Conservation (phyloP, 2,113 vertebrate species). For the Varanus salvator region DNA sequence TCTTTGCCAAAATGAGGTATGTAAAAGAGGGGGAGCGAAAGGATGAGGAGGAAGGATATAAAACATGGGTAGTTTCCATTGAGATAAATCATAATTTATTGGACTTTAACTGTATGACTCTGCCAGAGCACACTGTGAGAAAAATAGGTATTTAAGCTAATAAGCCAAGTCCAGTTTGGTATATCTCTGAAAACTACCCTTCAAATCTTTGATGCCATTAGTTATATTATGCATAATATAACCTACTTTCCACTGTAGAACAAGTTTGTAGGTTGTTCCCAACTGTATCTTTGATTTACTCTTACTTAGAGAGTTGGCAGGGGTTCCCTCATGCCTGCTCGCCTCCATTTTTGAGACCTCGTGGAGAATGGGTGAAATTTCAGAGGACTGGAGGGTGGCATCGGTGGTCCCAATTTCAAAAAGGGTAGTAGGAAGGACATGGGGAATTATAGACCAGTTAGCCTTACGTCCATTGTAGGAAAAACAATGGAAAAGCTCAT, state of each 20-base stretch:
- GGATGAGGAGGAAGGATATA: neutral
- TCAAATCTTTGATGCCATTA: neutral
- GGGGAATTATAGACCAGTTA: too few relatives aligned
- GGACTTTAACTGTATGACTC: neutral
- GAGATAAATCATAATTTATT: neutral
- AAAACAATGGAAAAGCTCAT: too few relatives aligned
- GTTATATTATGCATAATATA: neutral
- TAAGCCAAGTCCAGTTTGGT: neutral
- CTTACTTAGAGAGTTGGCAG: too few relatives aligned
- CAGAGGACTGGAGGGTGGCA: too few relatives aligned
- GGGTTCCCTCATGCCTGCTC: too few relatives aligned
- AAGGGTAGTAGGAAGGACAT: too few relatives aligned
- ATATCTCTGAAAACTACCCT: neutral
- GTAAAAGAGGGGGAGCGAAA: neutral
- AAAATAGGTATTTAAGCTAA: neutral
- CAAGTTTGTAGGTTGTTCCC: neutral
- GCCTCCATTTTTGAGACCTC: too few relatives aligned
- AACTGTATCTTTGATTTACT: neutral
- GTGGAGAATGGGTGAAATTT: too few relatives aligned
- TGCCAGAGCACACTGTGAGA: neutral
- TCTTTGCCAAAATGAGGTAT: neutral
- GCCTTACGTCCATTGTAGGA: too few relatives aligned
- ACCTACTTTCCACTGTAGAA: neutral
- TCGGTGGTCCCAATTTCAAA: too few relatives aligned
- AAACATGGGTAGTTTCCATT: too few relatives aligned